Conservation (phyloP, 1,140 invertebrate genomes). For the Neodiprion fabricii region DNA sequence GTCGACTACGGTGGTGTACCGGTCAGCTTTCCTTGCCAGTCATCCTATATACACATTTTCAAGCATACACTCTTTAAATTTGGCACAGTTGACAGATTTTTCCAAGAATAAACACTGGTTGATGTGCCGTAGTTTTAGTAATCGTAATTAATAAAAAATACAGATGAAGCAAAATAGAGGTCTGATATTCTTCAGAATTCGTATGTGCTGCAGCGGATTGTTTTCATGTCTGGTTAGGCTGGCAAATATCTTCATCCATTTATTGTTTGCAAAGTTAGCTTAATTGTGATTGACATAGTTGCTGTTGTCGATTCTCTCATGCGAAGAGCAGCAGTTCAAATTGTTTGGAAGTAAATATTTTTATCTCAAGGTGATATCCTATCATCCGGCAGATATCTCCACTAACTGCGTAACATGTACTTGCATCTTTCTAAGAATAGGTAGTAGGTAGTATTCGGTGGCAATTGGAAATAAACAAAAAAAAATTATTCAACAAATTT, state of each 20-base stretch:
- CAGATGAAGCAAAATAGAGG: too few species aligned
- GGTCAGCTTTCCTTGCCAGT: background rate
- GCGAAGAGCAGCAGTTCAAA: background rate
- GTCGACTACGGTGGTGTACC: background rate
- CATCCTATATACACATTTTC: background rate
- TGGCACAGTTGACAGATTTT: too few species aligned
- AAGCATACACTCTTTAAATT: too few species aligned
- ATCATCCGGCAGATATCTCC: background rate
- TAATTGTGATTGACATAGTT: too few species aligned
- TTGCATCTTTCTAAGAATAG: slow-evolving; percentile 25
- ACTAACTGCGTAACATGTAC: slow-evolving; percentile 10
- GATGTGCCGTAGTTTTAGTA: too few species aligned
- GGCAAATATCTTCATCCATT: too few species aligned
- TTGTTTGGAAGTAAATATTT: background rate
- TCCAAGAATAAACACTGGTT: too few species aligned
- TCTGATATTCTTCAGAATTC: too few species aligned
- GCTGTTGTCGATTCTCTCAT: background rate
- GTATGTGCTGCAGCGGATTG: too few species aligned
- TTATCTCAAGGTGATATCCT: background rate
- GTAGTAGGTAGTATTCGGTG: slow-evolving; percentile 20
- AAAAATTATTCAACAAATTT: background rate
- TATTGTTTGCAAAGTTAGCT: too few species aligned
- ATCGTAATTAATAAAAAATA: too few species aligned
- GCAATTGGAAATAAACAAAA: slow-evolving; percentile 11
- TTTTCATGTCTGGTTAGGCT: too few species aligned